Conservation (phyloP, 2,797 vertebrate genomes). For the Syndactyla subalaris region DNA sequence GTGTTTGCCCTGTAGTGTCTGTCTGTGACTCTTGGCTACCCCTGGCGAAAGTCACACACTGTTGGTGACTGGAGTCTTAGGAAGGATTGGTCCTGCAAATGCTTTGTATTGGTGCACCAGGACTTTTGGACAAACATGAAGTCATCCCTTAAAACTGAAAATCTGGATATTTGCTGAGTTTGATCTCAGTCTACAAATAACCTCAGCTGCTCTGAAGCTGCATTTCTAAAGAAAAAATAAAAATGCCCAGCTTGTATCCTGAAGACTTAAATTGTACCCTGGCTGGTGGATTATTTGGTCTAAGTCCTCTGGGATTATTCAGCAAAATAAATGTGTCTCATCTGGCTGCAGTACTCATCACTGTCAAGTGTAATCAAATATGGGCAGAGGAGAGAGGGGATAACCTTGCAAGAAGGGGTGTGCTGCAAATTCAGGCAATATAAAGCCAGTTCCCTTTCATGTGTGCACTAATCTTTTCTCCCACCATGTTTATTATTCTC, state of each 20-base stretch:
- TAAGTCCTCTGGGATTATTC: slow-evolving; percentile 1
- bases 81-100: neutral
- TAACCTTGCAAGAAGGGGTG: slow-evolving; percentile 21
- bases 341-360: slow-evolving; percentile 20
- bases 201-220: neutral
- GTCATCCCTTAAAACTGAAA: neutral
- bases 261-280: neutral
- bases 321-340: slow-evolving; percentile 10
- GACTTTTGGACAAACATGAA: neutral
- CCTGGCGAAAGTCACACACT: accelerated
- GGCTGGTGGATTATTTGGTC: neutral
- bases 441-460: slow-evolving; percentile 8
- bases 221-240: neutral
- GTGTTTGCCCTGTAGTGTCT: neutral
- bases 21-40: neutral
- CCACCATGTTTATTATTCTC: slow-evolving; percentile 47
- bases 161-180: neutral
- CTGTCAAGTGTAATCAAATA: slow-evolving; percentile 34
- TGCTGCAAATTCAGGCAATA: slow-evolving; percentile 5
- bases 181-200: neutral
- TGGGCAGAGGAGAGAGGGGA: neutral
- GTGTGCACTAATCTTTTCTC: neutral
- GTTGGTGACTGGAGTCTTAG: neutral
- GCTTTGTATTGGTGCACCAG: neutral
- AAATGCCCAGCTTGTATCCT: neutral